These are phyloP conservation scores for Pelmatolapia mariae DNA, from an alignment of 2,113 vertebrate species.

Conservation along the genomic window DNA sequence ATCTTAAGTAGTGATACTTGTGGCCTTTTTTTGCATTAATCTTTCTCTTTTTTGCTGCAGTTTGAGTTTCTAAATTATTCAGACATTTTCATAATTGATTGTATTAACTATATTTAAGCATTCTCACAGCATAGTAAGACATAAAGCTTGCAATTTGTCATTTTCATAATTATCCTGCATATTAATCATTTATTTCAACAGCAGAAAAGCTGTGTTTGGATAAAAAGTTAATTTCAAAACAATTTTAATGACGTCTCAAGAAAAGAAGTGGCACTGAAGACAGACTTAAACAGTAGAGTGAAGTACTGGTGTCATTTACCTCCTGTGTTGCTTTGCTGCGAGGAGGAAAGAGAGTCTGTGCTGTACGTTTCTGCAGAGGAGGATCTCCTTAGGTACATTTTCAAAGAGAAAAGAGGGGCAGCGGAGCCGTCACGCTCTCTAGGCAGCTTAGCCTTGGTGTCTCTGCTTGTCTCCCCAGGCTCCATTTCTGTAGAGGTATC, in stretches of 20 bases:
- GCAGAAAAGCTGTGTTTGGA: not conserved
- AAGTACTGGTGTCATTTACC: slow-evolving; percentile 45
- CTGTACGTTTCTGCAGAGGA: slow-evolving; percentile 24
- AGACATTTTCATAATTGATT: slow-evolving; percentile 63
- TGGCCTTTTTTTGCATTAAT: slow-evolving; percentile 27
- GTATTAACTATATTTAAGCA: slow-evolving; percentile 51
- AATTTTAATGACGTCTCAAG: not conserved
- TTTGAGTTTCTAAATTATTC: slow-evolving; percentile 62
- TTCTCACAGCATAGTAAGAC: slow-evolving; percentile 33
- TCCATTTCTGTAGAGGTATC: slow-evolving; percentile 13
- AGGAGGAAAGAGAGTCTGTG: slow-evolving; percentile 42
- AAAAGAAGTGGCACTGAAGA: not conserved
- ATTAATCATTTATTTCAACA: slow-evolving; percentile 29
- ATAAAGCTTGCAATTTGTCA: slow-evolving; percentile 48
- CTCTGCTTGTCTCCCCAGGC: not conserved
- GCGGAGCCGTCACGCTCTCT: not conserved
- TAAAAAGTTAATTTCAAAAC: slow-evolving; percentile 13
- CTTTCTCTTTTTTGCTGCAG: slow-evolving; percentile 26
- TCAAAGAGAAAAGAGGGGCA: slow-evolving; percentile 44
- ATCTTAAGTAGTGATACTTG: slow-evolving; percentile 25
- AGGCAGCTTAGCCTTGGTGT: not conserved
- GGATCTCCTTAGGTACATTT: slow-evolving; percentile 45
- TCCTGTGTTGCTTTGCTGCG: slow-evolving; percentile 49
- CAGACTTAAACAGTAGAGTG: not conserved
- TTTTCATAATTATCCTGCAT: slow-evolving; percentile 34